Conservation (phyloP, 2,797 vertebrate genomes). For the Distichodus sexfasciatus region DNA sequence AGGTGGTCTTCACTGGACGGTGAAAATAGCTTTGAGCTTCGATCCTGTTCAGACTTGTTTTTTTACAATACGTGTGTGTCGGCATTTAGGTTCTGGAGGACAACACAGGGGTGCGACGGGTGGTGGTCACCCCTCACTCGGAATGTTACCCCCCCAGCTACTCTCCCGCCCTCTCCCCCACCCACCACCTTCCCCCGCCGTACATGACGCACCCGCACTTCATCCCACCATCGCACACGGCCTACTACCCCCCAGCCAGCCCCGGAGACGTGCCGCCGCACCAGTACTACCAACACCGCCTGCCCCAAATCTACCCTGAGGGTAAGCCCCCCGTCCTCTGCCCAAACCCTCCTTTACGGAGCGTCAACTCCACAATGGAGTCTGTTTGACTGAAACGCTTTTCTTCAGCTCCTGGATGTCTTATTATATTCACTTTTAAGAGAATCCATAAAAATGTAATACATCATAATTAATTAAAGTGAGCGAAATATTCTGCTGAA, state of each 20-base stretch:
- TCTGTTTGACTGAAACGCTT: too few relatives aligned
- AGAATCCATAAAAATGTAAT: too few relatives aligned
- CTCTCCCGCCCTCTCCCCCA: slow-evolving; percentile 80
- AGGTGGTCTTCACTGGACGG: slow-evolving; percentile 6
- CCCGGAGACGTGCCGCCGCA: slow-evolving; percentile 82
- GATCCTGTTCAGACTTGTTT: background rate
- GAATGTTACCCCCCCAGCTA: slow-evolving; percentile 85
- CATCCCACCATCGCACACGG: slow-evolving; percentile 80
- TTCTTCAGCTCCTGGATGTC: too few relatives aligned
- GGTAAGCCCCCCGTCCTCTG: slow-evolving; percentile 65
- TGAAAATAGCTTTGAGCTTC: too few relatives aligned
- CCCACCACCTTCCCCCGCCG: slow-evolving; percentile 76
- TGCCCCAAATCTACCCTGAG: slow-evolving; percentile 82
- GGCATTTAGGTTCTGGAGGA: slow-evolving; percentile 83
- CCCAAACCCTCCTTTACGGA: background rate
- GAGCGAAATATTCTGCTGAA: too few relatives aligned
- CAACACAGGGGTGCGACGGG: slow-evolving; percentile 82
- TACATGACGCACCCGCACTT: slow-evolving; percentile 84
- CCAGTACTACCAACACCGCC: slow-evolving; percentile 82
- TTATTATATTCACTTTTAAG: too few relatives aligned
- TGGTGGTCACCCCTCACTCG: slow-evolving; percentile 85
- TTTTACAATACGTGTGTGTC: background rate
- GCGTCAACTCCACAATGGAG: too few relatives aligned
- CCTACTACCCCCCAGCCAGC: slow-evolving; percentile 83
- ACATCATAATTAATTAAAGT: too few relatives aligned